These are phyloP conservation scores for Stigmatopora nigra DNA, from an alignment of 2,113 vertebrate species.

Conservation along the genomic window DNA sequence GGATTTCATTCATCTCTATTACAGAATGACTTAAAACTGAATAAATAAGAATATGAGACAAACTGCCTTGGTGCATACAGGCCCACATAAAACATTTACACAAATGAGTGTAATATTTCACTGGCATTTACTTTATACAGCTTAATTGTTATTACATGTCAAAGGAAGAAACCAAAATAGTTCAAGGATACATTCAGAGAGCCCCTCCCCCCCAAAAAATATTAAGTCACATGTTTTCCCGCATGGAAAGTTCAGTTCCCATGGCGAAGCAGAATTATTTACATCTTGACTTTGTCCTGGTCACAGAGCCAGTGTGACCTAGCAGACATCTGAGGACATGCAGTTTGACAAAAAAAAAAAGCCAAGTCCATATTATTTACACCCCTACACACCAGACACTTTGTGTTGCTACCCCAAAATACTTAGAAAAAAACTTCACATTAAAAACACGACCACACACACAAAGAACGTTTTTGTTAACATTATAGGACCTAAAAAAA, in stretches of 20 bases:
- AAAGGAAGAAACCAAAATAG: constrained; percentile 40
- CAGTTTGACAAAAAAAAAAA: constrained; percentile 31
- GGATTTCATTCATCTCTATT: not conserved
- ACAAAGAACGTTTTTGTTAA: constrained; percentile 12
- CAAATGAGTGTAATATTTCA: constrained; percentile 48
- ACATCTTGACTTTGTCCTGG: constrained; percentile 57
- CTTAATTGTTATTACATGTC: constrained; percentile 41
- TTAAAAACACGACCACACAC: constrained; percentile 21
- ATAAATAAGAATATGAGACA: constrained; percentile 37
- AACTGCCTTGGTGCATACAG: constrained; percentile 32
- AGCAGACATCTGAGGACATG: constrained; percentile 51
- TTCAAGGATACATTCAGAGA: constrained; percentile 41
- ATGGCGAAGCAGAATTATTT: constrained; percentile 61
- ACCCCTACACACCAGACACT: constrained; percentile 35
- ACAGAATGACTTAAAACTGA: not conserved
- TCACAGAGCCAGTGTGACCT: constrained; percentile 66
- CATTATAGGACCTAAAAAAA: constrained; percentile 9
- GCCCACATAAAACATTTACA: constrained; percentile 45
- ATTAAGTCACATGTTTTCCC: constrained; percentile 57
- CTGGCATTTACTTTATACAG: constrained; percentile 43
- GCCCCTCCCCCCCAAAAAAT: constrained; percentile 19
- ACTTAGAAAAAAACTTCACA: constrained; percentile 6
- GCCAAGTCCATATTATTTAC: constrained; percentile 62
- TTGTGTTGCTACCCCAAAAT: constrained; percentile 18
- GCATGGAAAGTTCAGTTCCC: constrained; percentile 48